A percentile compares a stretch with the other conserved stretches of the same genome.
Evolutionary conservation across 1,140 invertebrate genomes (phyloP).

Genomic region (Drosophila funebris): DNA sequence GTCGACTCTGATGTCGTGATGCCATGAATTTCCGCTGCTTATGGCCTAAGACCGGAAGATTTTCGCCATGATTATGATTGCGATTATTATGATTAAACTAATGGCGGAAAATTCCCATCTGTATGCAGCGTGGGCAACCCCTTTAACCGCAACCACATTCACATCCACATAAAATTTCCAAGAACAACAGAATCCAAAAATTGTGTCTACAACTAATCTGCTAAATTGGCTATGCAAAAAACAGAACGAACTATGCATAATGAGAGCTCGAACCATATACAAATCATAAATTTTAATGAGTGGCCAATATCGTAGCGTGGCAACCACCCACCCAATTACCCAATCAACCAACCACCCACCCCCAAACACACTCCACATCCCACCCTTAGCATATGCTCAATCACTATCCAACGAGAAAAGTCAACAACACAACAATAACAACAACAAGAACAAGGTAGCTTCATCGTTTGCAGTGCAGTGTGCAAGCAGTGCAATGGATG

Average conservation of each 20-base stretch:
- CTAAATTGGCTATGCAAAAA: conserved; percentile 72
- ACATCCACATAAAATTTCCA: conserved; percentile 25
- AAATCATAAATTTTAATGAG: conserved; percentile 82
- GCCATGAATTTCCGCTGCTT: conserved; percentile 71
- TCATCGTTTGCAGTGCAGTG: conserved; percentile 51
- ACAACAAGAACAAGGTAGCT: conserved; percentile 21
- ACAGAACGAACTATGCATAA: conserved; percentile 56
- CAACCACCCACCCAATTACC: background rate
- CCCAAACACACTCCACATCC: background rate
- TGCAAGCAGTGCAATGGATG: conserved; percentile 47
- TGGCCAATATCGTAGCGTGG: conserved; percentile 42
- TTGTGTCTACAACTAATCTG: conserved; percentile 76
- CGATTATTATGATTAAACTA: conserved; percentile 75
- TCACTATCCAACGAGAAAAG: background rate
- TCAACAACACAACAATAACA: conserved; percentile 21
- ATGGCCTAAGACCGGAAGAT: conserved; percentile 72
- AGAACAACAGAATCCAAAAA: conserved; percentile 41
- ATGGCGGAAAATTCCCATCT: conserved; percentile 72
- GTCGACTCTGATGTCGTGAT: background rate
- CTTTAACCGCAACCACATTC: conserved; percentile 8
- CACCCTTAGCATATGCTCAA: background rate
- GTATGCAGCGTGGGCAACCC: conserved; percentile 15
- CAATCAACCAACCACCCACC: background rate
- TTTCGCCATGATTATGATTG: conserved; percentile 68
- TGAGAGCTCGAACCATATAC: conserved; percentile 66